Evolutionary conservation across 92 coral and sea anemone genomes (phyloP).

Genomic region (Chrysogorgia sp.): DNA sequence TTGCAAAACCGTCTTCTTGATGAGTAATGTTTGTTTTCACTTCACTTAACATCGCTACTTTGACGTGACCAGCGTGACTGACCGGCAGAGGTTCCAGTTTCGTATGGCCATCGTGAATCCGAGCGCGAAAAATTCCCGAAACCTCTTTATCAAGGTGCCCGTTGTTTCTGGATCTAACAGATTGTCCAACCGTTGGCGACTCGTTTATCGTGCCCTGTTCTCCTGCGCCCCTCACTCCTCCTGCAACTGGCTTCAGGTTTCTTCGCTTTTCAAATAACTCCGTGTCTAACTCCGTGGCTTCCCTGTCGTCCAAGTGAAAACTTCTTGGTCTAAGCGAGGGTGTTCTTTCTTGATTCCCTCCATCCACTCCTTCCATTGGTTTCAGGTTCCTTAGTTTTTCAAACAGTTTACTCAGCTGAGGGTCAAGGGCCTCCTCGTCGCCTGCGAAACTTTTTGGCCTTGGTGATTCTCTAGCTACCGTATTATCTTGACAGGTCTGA

Average conservation of each 20-base stretch:
- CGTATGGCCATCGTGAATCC: constrained; percentile 17
- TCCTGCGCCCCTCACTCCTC: background rate
- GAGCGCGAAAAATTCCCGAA: constrained; percentile 21
- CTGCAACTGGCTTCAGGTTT: constrained; percentile 1
- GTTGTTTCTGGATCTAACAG: background rate
- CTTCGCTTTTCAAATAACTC: constrained; percentile 20
- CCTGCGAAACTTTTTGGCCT: background rate
- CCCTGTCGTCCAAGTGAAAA: constrained; percentile 10
- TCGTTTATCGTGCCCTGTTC: background rate
- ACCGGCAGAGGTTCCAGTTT: constrained; percentile 30
- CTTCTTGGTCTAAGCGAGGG: constrained; percentile 17
- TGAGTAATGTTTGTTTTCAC: background rate
- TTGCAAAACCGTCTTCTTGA: background rate
- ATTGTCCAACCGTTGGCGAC: background rate
- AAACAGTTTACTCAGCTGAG: constrained; percentile 16
- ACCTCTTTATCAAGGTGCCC: background rate
- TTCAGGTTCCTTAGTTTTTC: constrained; percentile 8
- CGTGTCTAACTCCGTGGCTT: constrained; percentile 28
- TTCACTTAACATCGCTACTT: constrained; percentile 19
- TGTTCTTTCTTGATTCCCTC: background rate
- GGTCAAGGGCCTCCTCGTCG: background rate
- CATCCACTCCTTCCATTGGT: background rate
- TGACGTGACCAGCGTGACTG: background rate
- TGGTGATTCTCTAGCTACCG: background rate
- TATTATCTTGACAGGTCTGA: background rate